Base-by-base conservation (phyloP, 2,113 vertebrate species). In the Aix galericulata region DNA sequence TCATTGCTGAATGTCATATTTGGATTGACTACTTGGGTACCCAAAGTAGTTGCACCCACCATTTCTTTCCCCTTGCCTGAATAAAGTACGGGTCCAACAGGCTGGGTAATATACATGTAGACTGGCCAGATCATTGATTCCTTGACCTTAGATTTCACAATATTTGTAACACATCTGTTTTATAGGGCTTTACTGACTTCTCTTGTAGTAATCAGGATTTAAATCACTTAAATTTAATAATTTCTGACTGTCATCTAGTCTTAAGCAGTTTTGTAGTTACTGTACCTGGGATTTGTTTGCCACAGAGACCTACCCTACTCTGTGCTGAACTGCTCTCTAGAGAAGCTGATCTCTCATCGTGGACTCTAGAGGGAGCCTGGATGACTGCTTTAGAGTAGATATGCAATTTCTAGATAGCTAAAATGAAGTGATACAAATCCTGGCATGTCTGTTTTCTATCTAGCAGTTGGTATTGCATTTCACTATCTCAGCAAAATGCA, bases 301-400 rank as follows among this genome's bases (percentile, higher is more conserved):
- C 4, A 60, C 6, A 18, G 46, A 68, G 62, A 50, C 25, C 27
- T 21, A 12, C 52, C 26, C 10, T 12, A 22, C 42, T 16, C 50
- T 46, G 4, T 46, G 64, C 26, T 50, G n/a, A 60, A 38, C 75
- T 17, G 36, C 82, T 64, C 55, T 59, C 56, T 11, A 46, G 52
- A 80, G 63, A 44, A 87, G 73, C 58, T 8, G 1, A 18, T 80
- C 82, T 64, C 85, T 71, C 31, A 7, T 31, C 23, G 4, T 21
- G 68, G 17, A 76, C 87, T 87, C 90, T 90, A 93, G 91, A 93
- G 91, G 91, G 94, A 95, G 94, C 94, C 83, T 91, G 78, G 68
- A 50, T 76, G 91, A 83, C 68, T 87, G 52, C 79, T 93, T 90
- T 76, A 31, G 58, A 72, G 31, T 1, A 79, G 52, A 66, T 18